Evolutionary conservation across 2,888 invertebrate genomes (phyloP).

Genomic region (Masnerella sp.): DNA sequence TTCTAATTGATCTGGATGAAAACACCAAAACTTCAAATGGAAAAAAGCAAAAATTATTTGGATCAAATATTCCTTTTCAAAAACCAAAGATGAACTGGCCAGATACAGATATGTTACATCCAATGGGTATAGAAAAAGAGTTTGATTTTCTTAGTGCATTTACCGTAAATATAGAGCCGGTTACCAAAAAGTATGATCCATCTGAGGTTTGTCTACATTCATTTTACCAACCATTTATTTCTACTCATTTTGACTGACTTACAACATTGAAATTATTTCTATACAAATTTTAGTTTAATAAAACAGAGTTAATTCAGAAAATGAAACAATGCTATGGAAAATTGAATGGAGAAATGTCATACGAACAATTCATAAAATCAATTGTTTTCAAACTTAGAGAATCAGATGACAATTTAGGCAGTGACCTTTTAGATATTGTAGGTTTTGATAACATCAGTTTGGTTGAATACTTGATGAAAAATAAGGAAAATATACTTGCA

Average conservation of each 20-base stretch:
- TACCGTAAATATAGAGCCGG: constrained; percentile 64
- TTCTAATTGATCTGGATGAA: constrained; percentile 58
- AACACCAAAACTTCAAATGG: constrained; percentile 29
- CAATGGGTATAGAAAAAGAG: constrained; percentile 65
- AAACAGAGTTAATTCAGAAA: constrained; percentile 80
- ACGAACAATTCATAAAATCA: constrained; percentile 81
- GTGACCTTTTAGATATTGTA: constrained; percentile 91
- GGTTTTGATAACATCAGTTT: constrained; percentile 85
- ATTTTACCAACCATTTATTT: no score
- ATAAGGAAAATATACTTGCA: constrained; percentile 67
- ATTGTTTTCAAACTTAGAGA: constrained; percentile 81
- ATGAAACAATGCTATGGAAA: constrained; percentile 79
- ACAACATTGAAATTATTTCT: neutral
- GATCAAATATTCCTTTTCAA: constrained; percentile 66
- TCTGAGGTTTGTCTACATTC: constrained; percentile 63
- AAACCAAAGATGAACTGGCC: constrained; percentile 64
- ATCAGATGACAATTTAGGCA: constrained; percentile 82
- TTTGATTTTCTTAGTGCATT: constrained; percentile 65
- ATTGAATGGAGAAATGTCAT: constrained; percentile 78
- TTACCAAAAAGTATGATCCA: constrained; percentile 45
- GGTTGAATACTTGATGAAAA: constrained; percentile 71
- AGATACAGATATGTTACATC: constrained; percentile 63
- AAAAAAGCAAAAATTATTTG: constrained; percentile 62
- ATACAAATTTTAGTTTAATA: constrained; percentile 79
- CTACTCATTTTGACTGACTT: no score